These are phyloP conservation scores for Mythimna lalbum DNA, from an alignment of 2,888 invertebrate genomes.

Conservation along the genomic window DNA sequence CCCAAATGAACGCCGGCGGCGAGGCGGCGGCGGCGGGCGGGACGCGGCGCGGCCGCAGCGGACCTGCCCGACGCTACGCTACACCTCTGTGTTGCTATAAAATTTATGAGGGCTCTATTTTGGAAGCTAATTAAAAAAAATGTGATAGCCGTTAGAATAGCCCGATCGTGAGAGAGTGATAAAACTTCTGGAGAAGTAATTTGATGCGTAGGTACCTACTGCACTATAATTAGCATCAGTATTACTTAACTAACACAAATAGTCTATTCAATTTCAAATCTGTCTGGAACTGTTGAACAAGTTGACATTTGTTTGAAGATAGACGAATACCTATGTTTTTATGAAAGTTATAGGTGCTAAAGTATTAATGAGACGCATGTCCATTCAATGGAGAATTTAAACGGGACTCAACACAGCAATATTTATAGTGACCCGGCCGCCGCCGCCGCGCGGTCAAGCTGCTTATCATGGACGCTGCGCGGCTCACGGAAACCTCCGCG, in stretches of 20 bases:
- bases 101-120: conserved; percentile 88
- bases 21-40: conserved; percentile 56
- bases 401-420: conserved; percentile 76
- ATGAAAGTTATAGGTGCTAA: conserved; percentile 57
- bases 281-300: background rate
- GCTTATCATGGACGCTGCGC: conserved; percentile 71
- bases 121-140: conserved; percentile 87
- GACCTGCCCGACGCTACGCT: conserved; percentile 73
- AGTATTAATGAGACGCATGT: conserved; percentile 70
- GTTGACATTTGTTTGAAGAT: conserved; percentile 28
- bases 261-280: conserved; percentile 20
- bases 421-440: conserved; percentile 78
- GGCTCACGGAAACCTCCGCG: conserved; percentile 69
- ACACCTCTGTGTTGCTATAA: conserved; percentile 84
- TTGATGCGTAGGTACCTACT: conserved; percentile 69
- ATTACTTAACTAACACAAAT: conserved; percentile 52
- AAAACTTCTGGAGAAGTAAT: conserved; percentile 79
- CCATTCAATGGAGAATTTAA: conserved; percentile 75
- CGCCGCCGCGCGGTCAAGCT: conserved; percentile 68
- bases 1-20: conserved; percentile 78
- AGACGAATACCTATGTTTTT: conserved; percentile 42
- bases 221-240: conserved; percentile 64
- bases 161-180: conserved; percentile 87
- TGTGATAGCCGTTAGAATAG: conserved; percentile 83
- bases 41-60: conserved; percentile 60